phyloP scores from a whole-genome alignment of 2,888 invertebrate species.

The Plagodis dolabraria region DNA sequence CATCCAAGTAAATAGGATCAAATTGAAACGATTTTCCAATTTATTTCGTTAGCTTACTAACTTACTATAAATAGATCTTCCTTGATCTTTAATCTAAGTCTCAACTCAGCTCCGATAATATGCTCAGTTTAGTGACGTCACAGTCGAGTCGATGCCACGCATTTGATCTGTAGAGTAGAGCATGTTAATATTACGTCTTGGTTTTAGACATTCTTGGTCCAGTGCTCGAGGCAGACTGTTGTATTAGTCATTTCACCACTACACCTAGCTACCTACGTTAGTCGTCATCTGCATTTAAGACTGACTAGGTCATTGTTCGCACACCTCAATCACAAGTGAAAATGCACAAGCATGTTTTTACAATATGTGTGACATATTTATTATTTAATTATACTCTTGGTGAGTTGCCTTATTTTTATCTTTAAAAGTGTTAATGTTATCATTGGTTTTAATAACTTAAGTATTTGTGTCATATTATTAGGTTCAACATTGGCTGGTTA shows the following conservation, averaged over 20 bases:
- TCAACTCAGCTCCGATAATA: neutral
- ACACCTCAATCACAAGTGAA: conserved; percentile 8
- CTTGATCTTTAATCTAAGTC: conserved; percentile 29
- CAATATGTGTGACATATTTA: conserved; percentile 37
- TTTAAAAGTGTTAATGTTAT: neutral
- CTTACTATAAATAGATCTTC: conserved; percentile 22
- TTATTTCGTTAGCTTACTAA: conserved; percentile 4
- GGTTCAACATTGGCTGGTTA: no score
- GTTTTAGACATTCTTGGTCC: conserved; percentile 30
- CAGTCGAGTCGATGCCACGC: conserved; percentile 1
- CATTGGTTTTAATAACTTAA: neutral
- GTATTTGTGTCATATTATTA: no score
- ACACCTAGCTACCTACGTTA: conserved; percentile 23
- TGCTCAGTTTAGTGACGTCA: conserved; percentile 4
- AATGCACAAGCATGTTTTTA: conserved; percentile 28
- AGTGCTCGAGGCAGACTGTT: conserved; percentile 38
- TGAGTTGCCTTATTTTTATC: conserved; percentile 24
- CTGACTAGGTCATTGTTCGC: neutral
- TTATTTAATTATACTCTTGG: conserved; percentile 32
- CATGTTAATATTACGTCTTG: conserved; percentile 16
- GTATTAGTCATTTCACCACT: conserved; percentile 21
- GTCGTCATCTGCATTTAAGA: neutral
- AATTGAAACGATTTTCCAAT: conserved; percentile 14
- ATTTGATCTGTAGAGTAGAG: neutral
- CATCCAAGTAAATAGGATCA: no score